Evolutionary conservation across 2,888 invertebrate species (phyloP), one percentile per base, ranked within the genome.

Genomic region (Alcis repandata): DNA sequence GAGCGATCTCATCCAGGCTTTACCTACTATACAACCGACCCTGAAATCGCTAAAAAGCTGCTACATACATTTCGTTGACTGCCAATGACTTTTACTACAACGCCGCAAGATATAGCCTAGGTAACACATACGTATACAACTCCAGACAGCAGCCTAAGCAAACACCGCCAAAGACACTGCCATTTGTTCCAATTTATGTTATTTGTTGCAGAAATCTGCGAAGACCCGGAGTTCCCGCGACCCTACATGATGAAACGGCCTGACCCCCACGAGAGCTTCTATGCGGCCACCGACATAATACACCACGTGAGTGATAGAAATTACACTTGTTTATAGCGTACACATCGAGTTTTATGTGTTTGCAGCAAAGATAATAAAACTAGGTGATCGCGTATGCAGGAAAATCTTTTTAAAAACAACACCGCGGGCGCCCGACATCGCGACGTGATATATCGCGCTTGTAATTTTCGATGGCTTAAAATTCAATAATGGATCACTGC

Each of bases 201-300:
- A 65, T 65, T 66, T 66, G 65, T 57, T 66, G 32, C 57, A 93
- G 93, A 93, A 84, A 93, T 93, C 70, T 91, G 90, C 71, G 93
- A 93, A 68, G 93, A 92, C 58, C 84, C 86, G 0, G 91, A 91
- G 58, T 91, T 92, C 66, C 92, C 92, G 1, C 83, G 92, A 4
- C 92, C 92, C 22, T 93, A 93, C 79, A 90, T 92, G 92, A 92
- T 92, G 91, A 92, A 91, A 68, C 83, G 92, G 3, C 85, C 90
- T 3, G 92, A 92, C 67, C 92, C 91, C 0, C 89, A 88, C 60
- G 92, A 92, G 75, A 96, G 95, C 78, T 96, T 96, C 87, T 97
- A 97, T 82, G 97, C 97, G 1, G 96, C 97, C 45, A 97, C 96
- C 1, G 97, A 97, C 81, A 96, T 97, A 78, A 94, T 96, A 78